These are phyloP conservation scores for Myotis lucifugus DNA, from an alignment of 2,113 vertebrate genomes.

Conservation along the genomic window DNA sequence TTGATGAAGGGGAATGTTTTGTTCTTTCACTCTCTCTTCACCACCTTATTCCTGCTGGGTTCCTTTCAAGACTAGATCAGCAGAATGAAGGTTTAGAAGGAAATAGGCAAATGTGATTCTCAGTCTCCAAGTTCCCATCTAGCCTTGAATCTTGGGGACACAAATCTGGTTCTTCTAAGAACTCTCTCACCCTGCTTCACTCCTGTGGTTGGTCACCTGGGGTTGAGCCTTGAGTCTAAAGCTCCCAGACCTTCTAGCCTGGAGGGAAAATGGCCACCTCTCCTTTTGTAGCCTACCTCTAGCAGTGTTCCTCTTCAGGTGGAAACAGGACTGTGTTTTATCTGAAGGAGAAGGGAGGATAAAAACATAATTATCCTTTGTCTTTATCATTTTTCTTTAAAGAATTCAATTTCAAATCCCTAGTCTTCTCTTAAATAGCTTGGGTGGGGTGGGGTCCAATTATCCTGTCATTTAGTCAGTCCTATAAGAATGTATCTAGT, in stretches of 20 bases:
- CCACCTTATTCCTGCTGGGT: neutral
- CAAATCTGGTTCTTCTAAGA: neutral
- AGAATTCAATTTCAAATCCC: neutral
- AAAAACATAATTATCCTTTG: neutral
- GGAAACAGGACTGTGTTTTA: rapidly evolving
- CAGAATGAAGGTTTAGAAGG: neutral
- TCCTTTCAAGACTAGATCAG: neutral
- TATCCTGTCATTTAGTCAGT: neutral
- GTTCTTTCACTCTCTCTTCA: neutral
- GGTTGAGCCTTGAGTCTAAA: neutral
- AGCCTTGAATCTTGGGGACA: neutral
- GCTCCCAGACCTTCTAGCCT: neutral
- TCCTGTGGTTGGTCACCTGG: neutral
- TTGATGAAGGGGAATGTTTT: neutral
- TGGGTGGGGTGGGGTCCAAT: rapidly evolving
- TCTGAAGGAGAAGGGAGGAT: neutral
- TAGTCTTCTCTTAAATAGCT: neutral
- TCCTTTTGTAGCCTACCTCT: neutral
- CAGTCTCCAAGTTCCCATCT: neutral
- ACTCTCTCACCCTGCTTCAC: rapidly evolving
- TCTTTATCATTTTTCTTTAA: neutral
- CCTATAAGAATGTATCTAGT: neutral
- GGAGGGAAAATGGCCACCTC: neutral
- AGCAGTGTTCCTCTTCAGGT: neutral
- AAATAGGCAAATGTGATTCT: neutral